Evolutionary conservation across 1,140 invertebrate genomes (phyloP).

Genomic region (Drosophila seguyi): DNA sequence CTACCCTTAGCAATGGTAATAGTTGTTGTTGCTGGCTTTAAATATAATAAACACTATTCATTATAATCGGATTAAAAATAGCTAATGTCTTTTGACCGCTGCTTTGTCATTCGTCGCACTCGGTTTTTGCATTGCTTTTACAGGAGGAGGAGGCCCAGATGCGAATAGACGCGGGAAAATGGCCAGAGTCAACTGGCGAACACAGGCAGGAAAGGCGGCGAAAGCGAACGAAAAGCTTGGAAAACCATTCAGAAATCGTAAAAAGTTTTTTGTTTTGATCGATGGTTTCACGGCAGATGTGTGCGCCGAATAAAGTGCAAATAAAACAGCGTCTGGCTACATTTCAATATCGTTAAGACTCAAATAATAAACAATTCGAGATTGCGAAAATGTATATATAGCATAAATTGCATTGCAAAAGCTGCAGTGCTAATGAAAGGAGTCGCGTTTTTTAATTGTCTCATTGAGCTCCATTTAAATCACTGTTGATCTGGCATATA

Average conservation of each 20-base stretch:
- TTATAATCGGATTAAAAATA: constrained; percentile 83
- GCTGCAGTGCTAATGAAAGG: constrained; percentile 5
- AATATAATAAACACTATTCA: constrained; percentile 74
- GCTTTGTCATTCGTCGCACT: constrained; percentile 50
- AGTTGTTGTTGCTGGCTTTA: constrained; percentile 63
- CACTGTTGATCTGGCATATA: constrained; percentile 5
- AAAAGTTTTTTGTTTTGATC: constrained; percentile 44
- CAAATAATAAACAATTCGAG: constrained; percentile 28
- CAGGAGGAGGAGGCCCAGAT: constrained; percentile 25
- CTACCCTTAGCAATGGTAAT: constrained; percentile 52
- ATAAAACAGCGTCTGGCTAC: constrained; percentile 21
- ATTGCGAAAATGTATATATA: not conserved
- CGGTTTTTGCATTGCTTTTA: constrained; percentile 48
- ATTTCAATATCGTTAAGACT: constrained; percentile 11
- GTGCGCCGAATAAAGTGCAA: constrained; percentile 16
- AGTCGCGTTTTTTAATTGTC: constrained; percentile 4
- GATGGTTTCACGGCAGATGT: constrained; percentile 40
- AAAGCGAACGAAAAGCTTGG: constrained; percentile 31
- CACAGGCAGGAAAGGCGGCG: constrained; percentile 14
- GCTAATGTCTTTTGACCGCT: constrained; percentile 57
- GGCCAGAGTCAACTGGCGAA: constrained; percentile 21
- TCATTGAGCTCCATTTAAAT: constrained; percentile 1
- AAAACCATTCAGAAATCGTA: constrained; percentile 44
- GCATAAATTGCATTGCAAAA: constrained; percentile 1
- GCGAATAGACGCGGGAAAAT: constrained; percentile 26